These are phyloP conservation scores for Drosophila kuntzei DNA, from an alignment of 2,888 invertebrate species.

Conservation along the genomic window DNA sequence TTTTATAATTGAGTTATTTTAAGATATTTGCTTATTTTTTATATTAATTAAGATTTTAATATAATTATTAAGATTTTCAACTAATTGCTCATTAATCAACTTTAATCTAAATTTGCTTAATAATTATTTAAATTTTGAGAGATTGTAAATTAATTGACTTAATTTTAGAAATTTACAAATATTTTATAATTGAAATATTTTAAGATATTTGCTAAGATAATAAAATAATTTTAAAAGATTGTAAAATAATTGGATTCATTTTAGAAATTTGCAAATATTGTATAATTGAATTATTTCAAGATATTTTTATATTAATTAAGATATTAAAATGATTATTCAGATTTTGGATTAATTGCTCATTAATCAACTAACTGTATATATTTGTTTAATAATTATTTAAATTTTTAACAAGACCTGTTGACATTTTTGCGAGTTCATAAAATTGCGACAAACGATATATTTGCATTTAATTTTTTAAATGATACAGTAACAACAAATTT, in stretches of 20 bases:
- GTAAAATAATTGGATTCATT: slow-evolving; percentile 20
- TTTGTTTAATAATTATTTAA: neutral
- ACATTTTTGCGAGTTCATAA: neutral
- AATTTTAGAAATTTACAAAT: too few relatives aligned
- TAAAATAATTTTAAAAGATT: slow-evolving; percentile 15
- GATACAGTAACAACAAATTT: slow-evolving; percentile 10
- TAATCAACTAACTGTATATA: neutral
- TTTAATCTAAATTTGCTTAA: neutral
- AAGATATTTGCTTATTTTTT: too few relatives aligned
- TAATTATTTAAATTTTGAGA: slow-evolving; percentile 8
- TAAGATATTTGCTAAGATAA: too few relatives aligned
- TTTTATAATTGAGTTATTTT: neutral
- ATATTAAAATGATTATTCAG: neutral
- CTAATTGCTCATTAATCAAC: neutral
- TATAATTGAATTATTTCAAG: neutral
- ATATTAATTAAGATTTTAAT: neutral
- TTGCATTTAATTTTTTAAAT: slow-evolving; percentile 5
- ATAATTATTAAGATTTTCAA: neutral
- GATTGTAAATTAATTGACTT: too few relatives aligned
- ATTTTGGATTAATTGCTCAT: slow-evolving; percentile 1
- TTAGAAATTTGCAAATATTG: slow-evolving; percentile 5
- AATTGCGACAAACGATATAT: slow-evolving; percentile 8
- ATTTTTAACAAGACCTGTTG: neutral
- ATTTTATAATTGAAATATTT: too few relatives aligned
- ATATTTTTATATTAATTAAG: neutral